These are phyloP conservation scores for Decapterus maruadsi DNA, from an alignment of 2,797 vertebrate genomes.

Conservation along the genomic window DNA sequence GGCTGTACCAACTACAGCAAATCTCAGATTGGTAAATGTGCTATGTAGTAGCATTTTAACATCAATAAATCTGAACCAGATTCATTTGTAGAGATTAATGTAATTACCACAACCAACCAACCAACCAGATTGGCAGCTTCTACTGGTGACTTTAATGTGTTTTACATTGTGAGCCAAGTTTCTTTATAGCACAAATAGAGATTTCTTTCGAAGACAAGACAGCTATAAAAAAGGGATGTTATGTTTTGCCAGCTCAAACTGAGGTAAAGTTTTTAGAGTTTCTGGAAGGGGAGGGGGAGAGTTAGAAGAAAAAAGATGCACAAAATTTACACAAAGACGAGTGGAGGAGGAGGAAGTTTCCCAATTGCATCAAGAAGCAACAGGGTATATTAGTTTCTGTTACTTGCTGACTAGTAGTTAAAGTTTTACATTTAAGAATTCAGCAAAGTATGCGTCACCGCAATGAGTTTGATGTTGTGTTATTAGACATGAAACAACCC, in stretches of 20 bases:
- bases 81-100: constrained; percentile 49
- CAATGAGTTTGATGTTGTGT: too few species aligned
- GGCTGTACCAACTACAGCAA: constrained; percentile 15
- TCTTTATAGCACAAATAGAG: constrained; percentile 29
- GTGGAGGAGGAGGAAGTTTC: neutral
- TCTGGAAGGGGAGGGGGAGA: neutral
- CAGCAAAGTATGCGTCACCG: too few species aligned
- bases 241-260: constrained; percentile 6
- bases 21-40: constrained; percentile 38
- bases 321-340: constrained; percentile 17
- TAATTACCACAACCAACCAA: constrained; percentile 44
- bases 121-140: constrained; percentile 44
- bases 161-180: constrained; percentile 39
- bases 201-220: constrained; percentile 36
- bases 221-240: neutral
- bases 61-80: constrained; percentile 35
- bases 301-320: constrained; percentile 13
- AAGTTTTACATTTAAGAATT: too few species aligned
- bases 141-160: constrained; percentile 38
- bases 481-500: too few species aligned
- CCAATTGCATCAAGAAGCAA: neutral
- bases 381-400: neutral
- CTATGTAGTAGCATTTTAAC: constrained; percentile 14
- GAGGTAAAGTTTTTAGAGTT: constrained; percentile 13
- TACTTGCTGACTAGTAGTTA: too few species aligned